Percentiles rank a stretch among this genome's conserved stretches.
phyloP scores from a whole-genome alignment of 2,797 vertebrate genomes.

The Propithecus deckenii region DNA sequence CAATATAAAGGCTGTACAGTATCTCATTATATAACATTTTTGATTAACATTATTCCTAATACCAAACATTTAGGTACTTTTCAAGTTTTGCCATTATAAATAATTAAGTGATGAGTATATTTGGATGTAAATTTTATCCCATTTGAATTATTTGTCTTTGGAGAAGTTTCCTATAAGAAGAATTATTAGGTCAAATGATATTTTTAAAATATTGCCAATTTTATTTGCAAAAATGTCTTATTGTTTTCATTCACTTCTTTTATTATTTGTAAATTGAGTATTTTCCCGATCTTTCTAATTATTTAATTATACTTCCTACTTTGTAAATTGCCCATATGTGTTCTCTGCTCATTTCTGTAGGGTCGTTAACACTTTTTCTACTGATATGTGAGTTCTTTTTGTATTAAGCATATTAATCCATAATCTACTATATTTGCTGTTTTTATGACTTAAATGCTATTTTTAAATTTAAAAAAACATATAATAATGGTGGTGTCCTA shows the following conservation, averaged over 20 bases:
- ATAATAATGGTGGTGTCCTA: neutral
- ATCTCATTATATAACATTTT: neutral
- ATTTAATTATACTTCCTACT: neutral
- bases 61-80: neutral
- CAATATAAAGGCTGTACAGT: neutral
- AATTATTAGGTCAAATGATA: neutral
- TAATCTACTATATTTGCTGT: neutral
- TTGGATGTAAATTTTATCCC: neutral
- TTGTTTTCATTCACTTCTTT: neutral
- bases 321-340: neutral
- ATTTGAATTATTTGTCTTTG: slow-evolving; percentile 26
- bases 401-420: neutral
- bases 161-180: slow-evolving; percentile 25
- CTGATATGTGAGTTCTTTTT: neutral
- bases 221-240: neutral
- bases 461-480: neutral
- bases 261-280: neutral
- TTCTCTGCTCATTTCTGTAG: neutral
- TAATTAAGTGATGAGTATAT: slow-evolving; percentile 25
- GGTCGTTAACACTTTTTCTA: neutral
- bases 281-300: neutral
- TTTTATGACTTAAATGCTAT: neutral
- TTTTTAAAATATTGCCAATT: slow-evolving; percentile 9
- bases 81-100: slow-evolving; percentile 24
- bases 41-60: neutral